Percentiles rank a stretch among this genome's conserved stretches.
Evolutionary conservation across 2,797 vertebrate genomes (phyloP).

Genomic region (Bryconaethiops microstoma): DNA sequence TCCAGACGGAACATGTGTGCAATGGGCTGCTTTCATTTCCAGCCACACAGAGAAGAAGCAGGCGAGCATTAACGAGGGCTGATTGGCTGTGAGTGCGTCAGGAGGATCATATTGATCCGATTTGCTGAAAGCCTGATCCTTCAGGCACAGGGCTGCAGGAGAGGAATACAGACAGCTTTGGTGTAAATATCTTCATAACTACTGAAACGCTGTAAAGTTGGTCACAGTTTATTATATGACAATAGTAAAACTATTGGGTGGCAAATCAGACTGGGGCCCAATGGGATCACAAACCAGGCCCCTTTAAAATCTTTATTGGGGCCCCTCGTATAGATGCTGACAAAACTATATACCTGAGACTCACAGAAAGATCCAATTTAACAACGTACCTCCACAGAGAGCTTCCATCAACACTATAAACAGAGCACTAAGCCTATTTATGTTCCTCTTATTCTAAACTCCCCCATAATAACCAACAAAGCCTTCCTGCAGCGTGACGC

Average conservation of each 20-base stretch:
- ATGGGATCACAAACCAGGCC: no score
- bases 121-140: constrained; percentile 26
- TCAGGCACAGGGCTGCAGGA: background rate
- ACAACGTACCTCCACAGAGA: background rate
- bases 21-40: constrained; percentile 38
- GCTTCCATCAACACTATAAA: background rate
- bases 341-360: background rate
- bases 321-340: background rate
- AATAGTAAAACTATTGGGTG: background rate
- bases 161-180: background rate
- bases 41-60: constrained; percentile 24
- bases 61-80: constrained; percentile 42
- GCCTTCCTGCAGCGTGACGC: no score
- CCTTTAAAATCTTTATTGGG: background rate
- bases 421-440: background rate
- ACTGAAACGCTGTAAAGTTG: background rate
- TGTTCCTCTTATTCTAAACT: background rate
- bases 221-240: background rate
- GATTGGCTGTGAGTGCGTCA: constrained; percentile 41
- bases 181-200: background rate
- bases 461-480: background rate
- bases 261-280: no score
- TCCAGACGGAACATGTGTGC: constrained; percentile 46
- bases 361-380: background rate
- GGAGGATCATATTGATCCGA: constrained; percentile 41